Conservation (phyloP, 2,797 vertebrate genomes). For the Phylloscopus collybita region DNA sequence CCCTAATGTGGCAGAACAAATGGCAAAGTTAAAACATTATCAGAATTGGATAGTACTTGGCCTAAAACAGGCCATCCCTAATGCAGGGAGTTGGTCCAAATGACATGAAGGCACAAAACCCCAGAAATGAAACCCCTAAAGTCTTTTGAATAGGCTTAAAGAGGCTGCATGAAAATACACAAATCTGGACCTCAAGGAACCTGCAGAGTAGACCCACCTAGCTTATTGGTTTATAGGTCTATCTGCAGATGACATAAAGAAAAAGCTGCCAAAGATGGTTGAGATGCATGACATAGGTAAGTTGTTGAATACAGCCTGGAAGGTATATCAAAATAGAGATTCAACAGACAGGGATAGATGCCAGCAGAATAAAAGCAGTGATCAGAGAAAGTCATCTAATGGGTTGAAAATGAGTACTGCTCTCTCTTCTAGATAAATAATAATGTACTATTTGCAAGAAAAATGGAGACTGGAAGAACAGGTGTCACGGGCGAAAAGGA, state of each 20-base stretch:
- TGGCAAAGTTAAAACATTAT: not conserved
- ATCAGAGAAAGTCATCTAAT: not conserved
- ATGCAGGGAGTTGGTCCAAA: not conserved
- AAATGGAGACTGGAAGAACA: not conserved
- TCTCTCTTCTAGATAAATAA: not conserved
- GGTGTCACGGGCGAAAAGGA: accelerated
- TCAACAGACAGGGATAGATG: accelerated
- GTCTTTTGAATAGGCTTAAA: not conserved
- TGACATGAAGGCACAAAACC: not conserved
- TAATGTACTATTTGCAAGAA: not conserved
- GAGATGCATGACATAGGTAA: not conserved
- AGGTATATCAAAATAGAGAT: not conserved
- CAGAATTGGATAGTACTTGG: not conserved
- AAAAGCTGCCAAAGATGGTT: not conserved
- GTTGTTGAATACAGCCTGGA: not conserved
- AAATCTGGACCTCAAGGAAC: not conserved
- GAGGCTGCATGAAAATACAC: not conserved
- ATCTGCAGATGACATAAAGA: not conserved
- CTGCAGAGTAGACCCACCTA: not conserved
- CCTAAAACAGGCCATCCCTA: not conserved
- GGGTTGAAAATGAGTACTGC: not conserved
- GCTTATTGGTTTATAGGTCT: not conserved
- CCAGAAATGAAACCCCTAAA: not conserved
- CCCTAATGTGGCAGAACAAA: not conserved
- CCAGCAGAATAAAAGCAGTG: not conserved